Evolutionary conservation across 2,113 vertebrate genomes (phyloP), one percentile per base, ranked within the genome.

Genomic region (human (Homo sapiens)): DNA sequence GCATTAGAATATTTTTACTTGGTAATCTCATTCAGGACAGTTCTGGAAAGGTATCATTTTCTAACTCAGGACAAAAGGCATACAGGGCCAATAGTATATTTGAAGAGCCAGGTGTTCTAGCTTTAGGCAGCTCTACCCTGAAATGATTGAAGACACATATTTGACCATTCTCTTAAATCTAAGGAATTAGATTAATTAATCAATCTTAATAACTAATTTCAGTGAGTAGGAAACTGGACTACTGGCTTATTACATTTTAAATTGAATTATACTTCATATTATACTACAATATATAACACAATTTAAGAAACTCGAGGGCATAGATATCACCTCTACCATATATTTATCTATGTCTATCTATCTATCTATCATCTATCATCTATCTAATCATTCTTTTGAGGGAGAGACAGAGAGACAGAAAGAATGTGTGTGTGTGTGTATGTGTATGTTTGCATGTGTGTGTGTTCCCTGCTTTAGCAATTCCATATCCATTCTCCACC

Each of bases 111-210:
- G 88, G n/a, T n/a, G 7, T 66, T 94, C 43, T 61, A 32, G 50
- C 40, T 83, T 32, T 20, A 89, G 68, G 75, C 75, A 90, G 9
- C 20, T 35, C 8, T 93, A 79, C 25, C 5, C 32, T 80, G 90
- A 61, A 93, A 72, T 94, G 82, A 86, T 68, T 90, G n/a, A 94
- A 75, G 22, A 38, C 35, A 82, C 48, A 52, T 48, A 81, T 80
- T 90, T 91, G 84, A 55, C 25, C n/a, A 48, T 94, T 94, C 38
- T 84, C 48, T 96, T 94, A 93, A 80, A 94, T 97, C 59, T 73
- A 93, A 25, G 48, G 32, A 89, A 93, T 81, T 93, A 57, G 25
- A 78, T 40, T 48, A 75, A 83, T 87, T 82, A 72, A 83, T 72
- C 32, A 73, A 45, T 80, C 50, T 48, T 80, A 93, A 96, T 79